Base-by-base conservation (phyloP, 2,797 vertebrate genomes). In the Salarias fasciatus region DNA sequence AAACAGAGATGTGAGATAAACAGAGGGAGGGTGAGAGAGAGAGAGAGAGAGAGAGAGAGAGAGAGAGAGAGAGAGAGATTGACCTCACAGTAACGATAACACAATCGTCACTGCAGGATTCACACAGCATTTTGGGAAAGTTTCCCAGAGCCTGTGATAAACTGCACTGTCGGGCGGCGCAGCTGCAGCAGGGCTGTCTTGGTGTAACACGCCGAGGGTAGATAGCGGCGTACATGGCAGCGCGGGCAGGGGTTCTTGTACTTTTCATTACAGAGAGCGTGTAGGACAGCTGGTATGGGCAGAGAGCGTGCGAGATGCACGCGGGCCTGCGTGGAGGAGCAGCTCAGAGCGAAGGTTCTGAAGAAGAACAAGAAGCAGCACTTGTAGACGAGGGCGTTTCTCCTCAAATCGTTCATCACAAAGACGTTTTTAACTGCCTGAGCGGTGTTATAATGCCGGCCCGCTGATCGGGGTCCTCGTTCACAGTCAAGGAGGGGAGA, bases 131-230 rank as follows among this genome's bases (percentile, higher is more conserved):
- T 75, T 69, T 76, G 62, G 75, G 74, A 82, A 66, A 69, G 54
- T 54, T 79, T 78, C 47, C 64, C 70, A 69, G 68, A 80, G 69
- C 63, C 51, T 1, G 60, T 72, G 77, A 86, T 76, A 68, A 77
- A 84, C 75, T 66, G 58, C 48, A 8, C 60, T 58, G 79, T 80
- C 72, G 80, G 63, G 66, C 72, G 63, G 75, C 63, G 58, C 64
- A 83, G 75, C 65, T 31, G 30, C 72, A 51, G 75, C 68, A 74
- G 63, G 80, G 57, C 69, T 62, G 59, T 67, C 59, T 72, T 52
- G 0, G 36, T 67, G 43, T 65, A 68, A 63, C 56, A 53, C 12
- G 11, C 63, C 48, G 73, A 59, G 67, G 63, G 67, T 69, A 74
- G 85, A 85, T 73, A 83, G 69, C 61, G 62, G 61, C 14, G 5